phyloP scores from a whole-genome alignment of 2,797 vertebrate genomes.

The Eleutherodactylus coqui region DNA sequence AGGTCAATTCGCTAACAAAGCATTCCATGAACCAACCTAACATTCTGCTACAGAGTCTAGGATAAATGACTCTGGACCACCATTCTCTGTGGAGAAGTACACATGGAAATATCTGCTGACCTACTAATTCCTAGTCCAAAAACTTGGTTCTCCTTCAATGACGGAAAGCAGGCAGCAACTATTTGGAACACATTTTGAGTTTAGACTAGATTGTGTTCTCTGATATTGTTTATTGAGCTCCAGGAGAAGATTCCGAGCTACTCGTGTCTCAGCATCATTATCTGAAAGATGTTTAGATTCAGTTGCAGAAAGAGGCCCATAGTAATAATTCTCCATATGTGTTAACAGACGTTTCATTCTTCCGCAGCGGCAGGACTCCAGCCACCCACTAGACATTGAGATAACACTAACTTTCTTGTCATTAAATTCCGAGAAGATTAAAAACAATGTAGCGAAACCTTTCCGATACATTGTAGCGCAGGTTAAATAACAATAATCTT shows the following conservation, averaged over 20 bases:
- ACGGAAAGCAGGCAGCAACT: background rate
- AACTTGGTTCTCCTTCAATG: background rate
- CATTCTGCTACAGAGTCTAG: too few species aligned
- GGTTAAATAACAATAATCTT: constrained; percentile 22
- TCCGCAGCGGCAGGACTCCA: background rate
- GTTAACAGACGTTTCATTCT: background rate
- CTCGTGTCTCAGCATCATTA: background rate
- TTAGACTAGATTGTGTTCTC: too few species aligned
- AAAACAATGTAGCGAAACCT: background rate
- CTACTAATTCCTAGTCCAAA: too few species aligned
- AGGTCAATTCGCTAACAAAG: too few species aligned
- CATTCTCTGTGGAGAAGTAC: too few species aligned
- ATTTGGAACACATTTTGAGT: too few species aligned
- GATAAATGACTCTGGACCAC: too few species aligned
- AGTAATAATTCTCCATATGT: background rate
- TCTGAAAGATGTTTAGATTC: background rate
- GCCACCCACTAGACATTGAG: background rate
- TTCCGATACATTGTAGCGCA: background rate
- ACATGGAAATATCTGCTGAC: too few species aligned
- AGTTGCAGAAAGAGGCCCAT: background rate
- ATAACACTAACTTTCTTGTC: background rate
- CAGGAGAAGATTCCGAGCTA: background rate
- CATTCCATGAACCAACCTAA: too few species aligned
- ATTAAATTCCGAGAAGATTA: background rate
- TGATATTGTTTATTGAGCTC: too few species aligned